Evolutionary conservation across 2,797 vertebrate species (phyloP).

Genomic region (Coranthus polyacanthus): DNA sequence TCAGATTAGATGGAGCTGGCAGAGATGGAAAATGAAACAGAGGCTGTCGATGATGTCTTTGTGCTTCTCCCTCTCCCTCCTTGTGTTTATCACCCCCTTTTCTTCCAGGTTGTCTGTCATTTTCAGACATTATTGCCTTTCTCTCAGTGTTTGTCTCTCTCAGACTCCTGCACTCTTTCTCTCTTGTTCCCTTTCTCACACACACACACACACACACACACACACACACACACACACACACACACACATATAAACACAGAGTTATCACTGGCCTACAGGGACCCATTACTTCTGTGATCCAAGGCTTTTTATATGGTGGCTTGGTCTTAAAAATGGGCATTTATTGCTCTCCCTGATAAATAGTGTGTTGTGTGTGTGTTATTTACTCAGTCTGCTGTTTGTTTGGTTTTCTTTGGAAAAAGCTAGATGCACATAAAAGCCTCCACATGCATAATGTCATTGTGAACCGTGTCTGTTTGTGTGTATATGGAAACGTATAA

Average conservation of each 20-base stretch:
- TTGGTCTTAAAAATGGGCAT: conserved; percentile 75
- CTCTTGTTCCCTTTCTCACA: not conserved
- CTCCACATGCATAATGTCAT: not conserved
- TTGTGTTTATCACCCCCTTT: conserved; percentile 33
- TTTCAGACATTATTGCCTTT: conserved; percentile 68
- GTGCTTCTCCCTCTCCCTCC: conserved; percentile 18
- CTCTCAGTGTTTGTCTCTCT: conserved; percentile 58
- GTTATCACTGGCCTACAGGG: conserved; percentile 74
- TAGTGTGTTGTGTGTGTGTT: conserved; percentile 32
- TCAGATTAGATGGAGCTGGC: conserved; percentile 60
- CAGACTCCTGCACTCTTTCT: conserved; percentile 7
- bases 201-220: not conserved
- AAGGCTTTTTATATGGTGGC: conserved; percentile 75
- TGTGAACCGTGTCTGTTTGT: not conserved
- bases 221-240: conserved; percentile 36
- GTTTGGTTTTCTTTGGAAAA: conserved; percentile 15
- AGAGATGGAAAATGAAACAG: conserved; percentile 64
- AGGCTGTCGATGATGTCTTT: conserved; percentile 37
- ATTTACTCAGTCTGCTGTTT: conserved; percentile 51
- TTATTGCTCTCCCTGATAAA: conserved; percentile 70
- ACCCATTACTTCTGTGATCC: conserved; percentile 71
- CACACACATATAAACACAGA: conserved; percentile 55
- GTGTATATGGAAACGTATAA: no score
- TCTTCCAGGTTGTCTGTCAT: conserved; percentile 55
- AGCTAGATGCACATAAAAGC: conserved; percentile 7